Base-by-base conservation (phyloP, 2,113 vertebrate species). In the Dicentrarchus labrax region DNA sequence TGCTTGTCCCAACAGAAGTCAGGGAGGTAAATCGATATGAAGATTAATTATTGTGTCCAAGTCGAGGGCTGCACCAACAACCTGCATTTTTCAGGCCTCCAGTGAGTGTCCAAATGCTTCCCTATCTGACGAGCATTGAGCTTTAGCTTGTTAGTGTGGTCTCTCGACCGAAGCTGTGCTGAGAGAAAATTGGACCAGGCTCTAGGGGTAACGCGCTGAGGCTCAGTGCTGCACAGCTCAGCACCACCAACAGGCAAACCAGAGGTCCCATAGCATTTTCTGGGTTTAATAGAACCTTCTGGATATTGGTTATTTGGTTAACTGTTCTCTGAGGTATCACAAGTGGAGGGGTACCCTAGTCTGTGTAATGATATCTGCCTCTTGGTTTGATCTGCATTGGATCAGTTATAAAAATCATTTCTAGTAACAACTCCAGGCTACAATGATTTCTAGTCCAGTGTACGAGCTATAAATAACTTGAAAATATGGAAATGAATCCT, bases 41-140 rank as follows among this genome's bases (percentile, higher is more conserved):
- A 90, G 91, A 94, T 94, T 88, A 91, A 95, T 94, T 91, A 91
- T 93, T 91, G 90, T 94, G 90, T 88, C 89, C 90, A 90, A 89
- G 86, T 91, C 83, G 57, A 89, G 88, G 84, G 83, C 88, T 86
- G 80, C 81, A 85, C 86, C 72, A 74, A 91, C 83, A 82, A 87
- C 80, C 72, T 85, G 86, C 80, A 86, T 91, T 94, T 91, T 92
- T 85, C 89, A 83, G 81, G 85, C 85, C 90, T 89, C 91, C 78
- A 81, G 89, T 72, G 90, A 88, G 82, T 80, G 85, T 85, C 89
- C 82, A 75, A 76, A 88, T 74, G 82, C 71, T 77, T 84, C 80
- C 89, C 76, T 91, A 72, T 45, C 72, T 85, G 76, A 85, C 41
- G 66, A 86, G 89, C 56, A 12, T 59, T 66, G 84, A 91, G 82